phyloP scores from a whole-genome alignment of 2,113 vertebrate genomes.

The Pungitius pungitius region DNA sequence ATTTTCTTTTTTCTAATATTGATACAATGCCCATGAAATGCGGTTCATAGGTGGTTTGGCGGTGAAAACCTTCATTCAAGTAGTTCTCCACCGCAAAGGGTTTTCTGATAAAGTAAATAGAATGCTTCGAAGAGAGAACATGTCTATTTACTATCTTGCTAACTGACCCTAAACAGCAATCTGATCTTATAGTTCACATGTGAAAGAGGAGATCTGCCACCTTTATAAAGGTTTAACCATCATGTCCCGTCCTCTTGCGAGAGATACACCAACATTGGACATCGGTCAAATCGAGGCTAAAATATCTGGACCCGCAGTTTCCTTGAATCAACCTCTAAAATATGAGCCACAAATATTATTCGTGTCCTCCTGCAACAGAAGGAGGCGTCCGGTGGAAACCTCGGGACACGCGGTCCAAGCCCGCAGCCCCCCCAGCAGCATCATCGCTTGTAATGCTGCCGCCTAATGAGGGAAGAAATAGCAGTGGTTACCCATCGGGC shows the following conservation, averaged over 20 bases:
- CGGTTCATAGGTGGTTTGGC: neutral
- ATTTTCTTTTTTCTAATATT: neutral
- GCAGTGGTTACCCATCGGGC: constrained; percentile 61
- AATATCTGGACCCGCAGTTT: constrained; percentile 29
- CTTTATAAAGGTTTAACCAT: neutral
- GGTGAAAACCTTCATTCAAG: neutral
- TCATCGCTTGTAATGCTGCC: constrained; percentile 59
- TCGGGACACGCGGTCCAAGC: constrained; percentile 54
- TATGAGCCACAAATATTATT: constrained; percentile 44
- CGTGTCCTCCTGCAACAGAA: constrained; percentile 58
- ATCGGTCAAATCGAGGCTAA: too few species aligned
- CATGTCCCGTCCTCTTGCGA: neutral
- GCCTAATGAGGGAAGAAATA: constrained; percentile 72
- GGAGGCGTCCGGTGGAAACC: constrained; percentile 54
- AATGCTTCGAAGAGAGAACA: neutral
- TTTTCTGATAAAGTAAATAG: neutral
- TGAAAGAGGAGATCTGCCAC: neutral
- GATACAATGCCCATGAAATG: neutral
- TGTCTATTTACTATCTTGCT: neutral
- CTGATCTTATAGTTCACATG: neutral
- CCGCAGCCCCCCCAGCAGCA: constrained; percentile 60
- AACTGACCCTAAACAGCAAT: neutral
- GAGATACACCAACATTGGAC: too few species aligned
- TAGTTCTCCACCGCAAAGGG: neutral
- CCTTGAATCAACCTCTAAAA: constrained; percentile 51